Evolutionary conservation across 2,888 invertebrate genomes (phyloP).

Genomic region (Leucophora obtusa): DNA sequence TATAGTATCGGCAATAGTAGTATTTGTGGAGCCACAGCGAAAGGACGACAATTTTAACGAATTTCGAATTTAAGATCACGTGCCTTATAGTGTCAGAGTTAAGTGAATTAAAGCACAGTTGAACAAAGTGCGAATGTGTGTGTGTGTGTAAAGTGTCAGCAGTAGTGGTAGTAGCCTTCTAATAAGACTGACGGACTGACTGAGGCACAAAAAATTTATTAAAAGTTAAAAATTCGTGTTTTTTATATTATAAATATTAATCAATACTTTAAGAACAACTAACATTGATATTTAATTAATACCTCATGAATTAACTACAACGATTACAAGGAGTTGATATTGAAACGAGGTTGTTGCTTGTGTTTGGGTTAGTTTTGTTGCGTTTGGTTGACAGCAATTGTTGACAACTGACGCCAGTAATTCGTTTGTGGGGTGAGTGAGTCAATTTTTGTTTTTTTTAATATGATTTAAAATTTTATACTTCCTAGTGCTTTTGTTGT

Average conservation of each 20-base stretch:
- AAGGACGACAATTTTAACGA: slow-evolving; percentile 53
- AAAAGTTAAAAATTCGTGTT: slow-evolving; percentile 39
- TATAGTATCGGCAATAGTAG: slow-evolving; percentile 55
- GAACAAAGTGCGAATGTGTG: slow-evolving; percentile 25
- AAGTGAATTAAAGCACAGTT: slow-evolving; percentile 25
- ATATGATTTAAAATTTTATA: background rate
- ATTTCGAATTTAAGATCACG: slow-evolving; percentile 53
- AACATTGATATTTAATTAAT: slow-evolving; percentile 39
- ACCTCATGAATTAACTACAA: slow-evolving; percentile 26
- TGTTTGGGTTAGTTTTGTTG: slow-evolving; percentile 14
- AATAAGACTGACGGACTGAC: slow-evolving; percentile 44
- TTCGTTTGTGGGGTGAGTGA: slow-evolving; percentile 53
- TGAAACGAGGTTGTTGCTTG: slow-evolving; percentile 52
- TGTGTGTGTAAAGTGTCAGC: slow-evolving; percentile 34
- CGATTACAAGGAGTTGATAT: slow-evolving; percentile 34
- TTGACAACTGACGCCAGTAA: slow-evolving; percentile 39
- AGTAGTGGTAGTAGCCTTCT: slow-evolving; percentile 44
- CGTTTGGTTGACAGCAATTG: slow-evolving; percentile 2
- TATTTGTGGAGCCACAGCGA: slow-evolving; percentile 58
- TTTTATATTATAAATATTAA: slow-evolving; percentile 26
- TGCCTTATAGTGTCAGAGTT: slow-evolving; percentile 48
- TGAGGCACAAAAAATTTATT: slow-evolving; percentile 49
- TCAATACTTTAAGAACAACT: slow-evolving; percentile 41
- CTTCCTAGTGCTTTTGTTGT: background rate
- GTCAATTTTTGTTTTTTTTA: slow-evolving; percentile 2